phyloP scores from a whole-genome alignment of 2,797 vertebrate genomes.

The Oreortyx pictus region DNA sequence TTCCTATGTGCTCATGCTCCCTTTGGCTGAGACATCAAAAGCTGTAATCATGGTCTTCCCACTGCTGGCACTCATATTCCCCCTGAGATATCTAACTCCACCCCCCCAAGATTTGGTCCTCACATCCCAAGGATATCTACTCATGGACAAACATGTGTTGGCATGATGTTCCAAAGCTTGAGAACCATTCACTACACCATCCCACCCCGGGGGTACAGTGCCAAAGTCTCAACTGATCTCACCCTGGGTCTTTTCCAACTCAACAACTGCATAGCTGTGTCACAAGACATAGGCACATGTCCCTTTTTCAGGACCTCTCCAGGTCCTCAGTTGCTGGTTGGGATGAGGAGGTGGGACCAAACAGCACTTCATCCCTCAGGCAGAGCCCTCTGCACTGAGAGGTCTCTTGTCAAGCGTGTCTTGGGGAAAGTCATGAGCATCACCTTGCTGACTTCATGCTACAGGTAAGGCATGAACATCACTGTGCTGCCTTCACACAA shows the following conservation, averaged over 20 bases:
- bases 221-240: neutral
- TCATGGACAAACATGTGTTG: accelerated
- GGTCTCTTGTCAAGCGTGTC: neutral
- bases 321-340: neutral
- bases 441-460: neutral
- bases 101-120: neutral
- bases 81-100: neutral
- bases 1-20: neutral
- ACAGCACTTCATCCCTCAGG: neutral
- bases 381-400: neutral
- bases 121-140: neutral
- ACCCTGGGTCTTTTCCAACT: neutral
- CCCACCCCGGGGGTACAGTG: neutral
- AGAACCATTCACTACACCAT: neutral
- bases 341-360: neutral
- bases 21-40: neutral
- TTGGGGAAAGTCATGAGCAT: neutral
- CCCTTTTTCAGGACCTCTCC: neutral
- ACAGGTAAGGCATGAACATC: neutral
- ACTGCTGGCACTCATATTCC: neutral
- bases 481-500: too few species aligned
- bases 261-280: neutral
- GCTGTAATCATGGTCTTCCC: neutral
- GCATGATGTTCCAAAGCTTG: neutral
- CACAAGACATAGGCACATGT: neutral